Evolutionary conservation across 2,113 vertebrate genomes (phyloP).

Genomic region (Atherinomorus stipes): DNA sequence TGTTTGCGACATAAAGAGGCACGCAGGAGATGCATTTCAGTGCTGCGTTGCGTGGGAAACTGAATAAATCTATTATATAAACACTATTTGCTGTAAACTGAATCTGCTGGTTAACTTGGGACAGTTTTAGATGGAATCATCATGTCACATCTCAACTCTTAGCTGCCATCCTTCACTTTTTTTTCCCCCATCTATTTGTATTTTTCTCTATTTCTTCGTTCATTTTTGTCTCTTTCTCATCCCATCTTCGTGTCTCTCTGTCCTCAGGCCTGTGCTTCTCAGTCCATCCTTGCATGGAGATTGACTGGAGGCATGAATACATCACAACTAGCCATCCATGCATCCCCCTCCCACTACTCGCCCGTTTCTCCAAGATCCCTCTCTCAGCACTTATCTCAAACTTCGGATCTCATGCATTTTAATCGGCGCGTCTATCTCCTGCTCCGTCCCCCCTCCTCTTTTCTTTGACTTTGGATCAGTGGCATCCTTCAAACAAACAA

Average conservation of each 20-base stretch:
- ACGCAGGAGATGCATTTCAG: too few relatives aligned
- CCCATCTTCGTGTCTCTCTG: slow-evolving; percentile 1
- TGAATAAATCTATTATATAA: too few relatives aligned
- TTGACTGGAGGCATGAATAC: slow-evolving; percentile 76
- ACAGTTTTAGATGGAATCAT: too few relatives aligned
- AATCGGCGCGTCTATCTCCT: slow-evolving; percentile 68
- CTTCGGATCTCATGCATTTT: slow-evolving; percentile 80
- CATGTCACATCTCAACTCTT: too few relatives aligned
- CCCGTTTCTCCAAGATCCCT: slow-evolving; percentile 62
- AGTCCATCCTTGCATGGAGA: slow-evolving; percentile 73
- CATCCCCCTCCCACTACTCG: slow-evolving; percentile 5
- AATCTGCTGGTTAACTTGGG: too few relatives aligned
- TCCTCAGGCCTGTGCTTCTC: slow-evolving; percentile 60
- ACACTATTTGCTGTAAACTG: too few relatives aligned
- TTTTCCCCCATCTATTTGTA: not conserved
- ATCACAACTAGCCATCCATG: slow-evolving; percentile 73
- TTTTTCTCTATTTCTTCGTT: not conserved
- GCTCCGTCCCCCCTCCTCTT: slow-evolving; percentile 40
- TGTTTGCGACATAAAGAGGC: too few relatives aligned
- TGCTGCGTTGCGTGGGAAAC: too few relatives aligned
- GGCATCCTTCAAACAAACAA: slow-evolving; percentile 80
- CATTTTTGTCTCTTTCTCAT: not conserved
- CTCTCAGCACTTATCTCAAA: slow-evolving; percentile 77
- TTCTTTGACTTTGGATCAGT: slow-evolving; percentile 78
- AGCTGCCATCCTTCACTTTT: not conserved